Evolutionary conservation across 2,888 invertebrate species (phyloP), one percentile per base, ranked within the genome.

Genomic region (Orthosia gracilis): DNA sequence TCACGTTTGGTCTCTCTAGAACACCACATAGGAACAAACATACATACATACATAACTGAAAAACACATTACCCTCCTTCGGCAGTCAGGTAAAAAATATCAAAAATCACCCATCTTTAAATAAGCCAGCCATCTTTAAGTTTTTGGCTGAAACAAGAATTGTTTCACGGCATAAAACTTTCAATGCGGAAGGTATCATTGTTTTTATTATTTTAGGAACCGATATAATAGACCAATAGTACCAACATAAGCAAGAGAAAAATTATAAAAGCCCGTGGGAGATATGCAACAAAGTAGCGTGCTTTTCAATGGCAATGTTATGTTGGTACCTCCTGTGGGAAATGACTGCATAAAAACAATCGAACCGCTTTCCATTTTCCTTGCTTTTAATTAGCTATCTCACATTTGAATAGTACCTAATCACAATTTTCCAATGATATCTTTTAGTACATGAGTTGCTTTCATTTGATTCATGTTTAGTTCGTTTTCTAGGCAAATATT

Each of bases 311-410:
- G 76, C 70, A 77, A 81, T 65, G 66, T 71, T 74, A 78, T 69
- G 57, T 80, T 63, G 47, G 11, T 77, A 73, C 62, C 62, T 58
- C 17, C 58, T 77, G 75, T 86, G 85, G 72, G 85, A 85, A 85
- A 76, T 67, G 0, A 67, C 26, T 78, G 7, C 52, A 74, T 77
- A 74, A 78, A 84, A 83, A 86, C 78, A 84, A 84, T 84, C 71
- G 72, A 77, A 78, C 23, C 74, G 83, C 84, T 85, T 85, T 85
- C 80, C 84, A 85, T 85, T 86, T 83, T 84, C 84, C 77, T 84
- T 83, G 64, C 58, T 75, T 68, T 75, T 84, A 84, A 84, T 84
- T 79, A 54, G 64, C 68, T 52, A 77, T 67, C 75, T 69, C 45
- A 54, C 64, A 63, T 75, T 65, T 67, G 59, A 76, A 72, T 77